These are phyloP conservation scores for Bombus sylvicola DNA, from an alignment of 1,140 invertebrate species.

Conservation along the genomic window DNA sequence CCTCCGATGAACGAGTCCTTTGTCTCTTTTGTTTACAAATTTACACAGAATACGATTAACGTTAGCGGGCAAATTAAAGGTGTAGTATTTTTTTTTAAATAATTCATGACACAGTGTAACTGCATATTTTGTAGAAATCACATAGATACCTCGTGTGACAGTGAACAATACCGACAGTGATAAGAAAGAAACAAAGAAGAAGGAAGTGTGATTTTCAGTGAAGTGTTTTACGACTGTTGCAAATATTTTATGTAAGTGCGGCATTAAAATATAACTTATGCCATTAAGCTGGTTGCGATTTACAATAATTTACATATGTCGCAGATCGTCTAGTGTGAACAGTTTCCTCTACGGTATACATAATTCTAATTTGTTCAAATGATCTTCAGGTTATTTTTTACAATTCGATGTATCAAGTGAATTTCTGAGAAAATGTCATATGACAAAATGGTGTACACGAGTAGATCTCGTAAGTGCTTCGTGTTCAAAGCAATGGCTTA, in stretches of 20 bases:
- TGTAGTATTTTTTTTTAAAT: not conserved
- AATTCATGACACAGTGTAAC: not conserved
- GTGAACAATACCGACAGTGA: not conserved
- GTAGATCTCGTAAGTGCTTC: not conserved
- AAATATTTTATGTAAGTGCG: slow-evolving; percentile 4
- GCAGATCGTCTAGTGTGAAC: too few relatives aligned
- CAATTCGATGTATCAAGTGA: not conserved
- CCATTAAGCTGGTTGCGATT: not conserved
- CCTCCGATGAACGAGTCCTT: slow-evolving; percentile 7
- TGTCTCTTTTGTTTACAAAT: slow-evolving; percentile 20
- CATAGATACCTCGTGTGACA: not conserved
- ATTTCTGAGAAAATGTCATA: not conserved
- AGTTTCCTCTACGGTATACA: not conserved
- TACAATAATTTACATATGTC: too few relatives aligned
- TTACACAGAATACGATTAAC: not conserved
- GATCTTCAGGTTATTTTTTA: too few relatives aligned
- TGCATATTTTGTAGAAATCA: not conserved
- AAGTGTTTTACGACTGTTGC: not conserved
- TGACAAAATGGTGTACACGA: not conserved
- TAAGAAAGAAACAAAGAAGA: not conserved
- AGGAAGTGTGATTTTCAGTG: not conserved
- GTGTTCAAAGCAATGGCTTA: not conserved
- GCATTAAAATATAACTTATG: too few relatives aligned
- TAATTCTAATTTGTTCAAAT: not conserved
- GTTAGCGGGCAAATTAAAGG: not conserved